Conservation (phyloP, 2,888 invertebrate species). For the Ischnus inquisitorius region DNA sequence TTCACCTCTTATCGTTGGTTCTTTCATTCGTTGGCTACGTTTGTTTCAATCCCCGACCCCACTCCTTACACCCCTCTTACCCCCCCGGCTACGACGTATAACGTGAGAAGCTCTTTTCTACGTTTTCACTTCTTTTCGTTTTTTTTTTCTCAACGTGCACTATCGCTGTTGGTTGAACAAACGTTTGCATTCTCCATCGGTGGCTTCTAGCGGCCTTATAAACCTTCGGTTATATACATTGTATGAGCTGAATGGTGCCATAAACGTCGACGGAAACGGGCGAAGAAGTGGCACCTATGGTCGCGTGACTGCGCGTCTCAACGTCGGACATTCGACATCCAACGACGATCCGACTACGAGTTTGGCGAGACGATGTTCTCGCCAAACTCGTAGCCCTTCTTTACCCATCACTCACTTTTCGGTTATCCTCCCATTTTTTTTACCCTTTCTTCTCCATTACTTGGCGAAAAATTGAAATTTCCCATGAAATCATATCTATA, state of each 20-base stretch:
- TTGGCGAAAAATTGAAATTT: background rate
- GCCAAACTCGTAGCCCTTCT: constrained; percentile 28
- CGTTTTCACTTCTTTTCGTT: constrained; percentile 25
- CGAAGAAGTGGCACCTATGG: constrained; percentile 11
- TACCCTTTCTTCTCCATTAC: background rate
- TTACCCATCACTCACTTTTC: constrained; percentile 47
- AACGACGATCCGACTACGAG: constrained; percentile 32
- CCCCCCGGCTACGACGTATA: constrained; percentile 21
- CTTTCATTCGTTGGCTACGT: constrained; percentile 38
- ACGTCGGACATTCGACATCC: constrained; percentile 32
- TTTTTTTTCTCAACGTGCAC: constrained; percentile 61
- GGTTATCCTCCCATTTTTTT: background rate
- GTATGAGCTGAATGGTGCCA: constrained; percentile 11
- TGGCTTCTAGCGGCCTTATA: constrained; percentile 45
- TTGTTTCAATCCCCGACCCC: constrained; percentile 20
- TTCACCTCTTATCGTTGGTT: constrained; percentile 46
- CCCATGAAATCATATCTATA: too few relatives aligned
- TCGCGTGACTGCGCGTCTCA: constrained; percentile 61
- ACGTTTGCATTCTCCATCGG: constrained; percentile 67
- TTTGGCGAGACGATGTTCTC: background rate
- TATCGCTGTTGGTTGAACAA: constrained; percentile 70
- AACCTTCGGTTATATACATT: constrained; percentile 30
- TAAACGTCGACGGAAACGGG: constrained; percentile 18
- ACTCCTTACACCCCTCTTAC: too few relatives aligned
- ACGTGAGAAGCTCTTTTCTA: constrained; percentile 46